Evolutionary conservation across 2,113 vertebrate species (phyloP).

Genomic region (Cephalopterus ornatus): DNA sequence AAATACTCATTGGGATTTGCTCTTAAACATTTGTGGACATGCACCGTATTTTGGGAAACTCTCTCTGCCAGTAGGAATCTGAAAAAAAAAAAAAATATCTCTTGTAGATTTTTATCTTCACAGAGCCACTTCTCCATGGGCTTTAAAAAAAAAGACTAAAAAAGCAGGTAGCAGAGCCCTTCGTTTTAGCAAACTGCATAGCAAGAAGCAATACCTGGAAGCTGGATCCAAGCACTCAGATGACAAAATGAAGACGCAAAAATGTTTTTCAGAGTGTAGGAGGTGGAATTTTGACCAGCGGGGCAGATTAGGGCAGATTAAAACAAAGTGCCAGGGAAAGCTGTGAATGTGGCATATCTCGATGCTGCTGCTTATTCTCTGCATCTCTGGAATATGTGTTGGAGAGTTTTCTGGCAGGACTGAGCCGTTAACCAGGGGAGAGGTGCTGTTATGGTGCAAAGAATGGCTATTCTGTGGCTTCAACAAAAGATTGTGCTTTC

Average conservation of each 20-base stretch:
- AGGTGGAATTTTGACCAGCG: background rate
- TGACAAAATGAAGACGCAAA: slow-evolving; percentile 27
- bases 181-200: background rate
- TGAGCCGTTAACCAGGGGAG: background rate
- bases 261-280: slow-evolving; percentile 18
- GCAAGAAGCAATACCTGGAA: slow-evolving; percentile 46
- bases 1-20: background rate
- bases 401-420: background rate
- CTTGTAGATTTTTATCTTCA: background rate
- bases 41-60: background rate
- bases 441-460: background rate
- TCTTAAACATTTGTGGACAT: background rate
- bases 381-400: background rate
- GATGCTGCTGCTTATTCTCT: background rate
- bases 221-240: background rate
- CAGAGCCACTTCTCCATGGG: background rate
- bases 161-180: background rate
- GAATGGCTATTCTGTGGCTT: background rate
- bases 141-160: background rate
- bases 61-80: background rate
- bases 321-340: background rate
- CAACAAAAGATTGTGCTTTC: background rate
- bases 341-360: background rate
- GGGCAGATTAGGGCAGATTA: background rate
- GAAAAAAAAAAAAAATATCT: background rate